Evolutionary conservation across 2,797 vertebrate genomes (phyloP).

Genomic region (Lycodopsis pacificus): DNA sequence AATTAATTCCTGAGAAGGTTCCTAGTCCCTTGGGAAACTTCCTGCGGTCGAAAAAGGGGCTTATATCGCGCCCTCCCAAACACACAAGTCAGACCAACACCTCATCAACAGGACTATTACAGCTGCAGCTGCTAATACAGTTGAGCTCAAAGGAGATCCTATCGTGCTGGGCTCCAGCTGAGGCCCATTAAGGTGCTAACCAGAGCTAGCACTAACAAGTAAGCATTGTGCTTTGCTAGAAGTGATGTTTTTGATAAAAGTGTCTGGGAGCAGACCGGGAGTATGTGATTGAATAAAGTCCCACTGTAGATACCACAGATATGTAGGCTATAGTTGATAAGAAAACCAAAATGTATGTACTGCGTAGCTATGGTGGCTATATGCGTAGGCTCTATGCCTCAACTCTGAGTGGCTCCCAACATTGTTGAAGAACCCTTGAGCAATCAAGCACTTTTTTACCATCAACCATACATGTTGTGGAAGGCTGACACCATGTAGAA

Average conservation of each 20-base stretch:
- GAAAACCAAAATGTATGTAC: not conserved
- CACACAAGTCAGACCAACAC: constrained; percentile 51
- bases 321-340: too few relatives aligned
- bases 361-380: not conserved
- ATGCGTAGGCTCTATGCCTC: not conserved
- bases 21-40: not conserved
- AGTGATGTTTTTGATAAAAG: constrained; percentile 12
- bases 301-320: not conserved
- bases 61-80: constrained; percentile 3
- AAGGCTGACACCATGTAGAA: too few relatives aligned
- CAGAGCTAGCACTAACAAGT: constrained; percentile 34
- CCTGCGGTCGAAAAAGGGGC: too few relatives aligned
- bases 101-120: constrained; percentile 72
- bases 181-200: constrained; percentile 45
- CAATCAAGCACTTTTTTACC: too few relatives aligned
- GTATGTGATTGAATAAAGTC: not conserved
- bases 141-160: constrained; percentile 47
- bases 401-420: not conserved
- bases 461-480: too few relatives aligned
- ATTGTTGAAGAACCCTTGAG: not conserved
- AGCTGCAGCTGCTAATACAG: constrained; percentile 69
- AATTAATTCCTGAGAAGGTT: too few relatives aligned
- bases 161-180: constrained; percentile 18
- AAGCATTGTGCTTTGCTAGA: constrained; percentile 16
- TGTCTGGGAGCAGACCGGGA: not conserved